Evolutionary conservation across 2,888 invertebrate genomes (phyloP).

Genomic region (Ashinkailepas kermadecensis): DNA sequence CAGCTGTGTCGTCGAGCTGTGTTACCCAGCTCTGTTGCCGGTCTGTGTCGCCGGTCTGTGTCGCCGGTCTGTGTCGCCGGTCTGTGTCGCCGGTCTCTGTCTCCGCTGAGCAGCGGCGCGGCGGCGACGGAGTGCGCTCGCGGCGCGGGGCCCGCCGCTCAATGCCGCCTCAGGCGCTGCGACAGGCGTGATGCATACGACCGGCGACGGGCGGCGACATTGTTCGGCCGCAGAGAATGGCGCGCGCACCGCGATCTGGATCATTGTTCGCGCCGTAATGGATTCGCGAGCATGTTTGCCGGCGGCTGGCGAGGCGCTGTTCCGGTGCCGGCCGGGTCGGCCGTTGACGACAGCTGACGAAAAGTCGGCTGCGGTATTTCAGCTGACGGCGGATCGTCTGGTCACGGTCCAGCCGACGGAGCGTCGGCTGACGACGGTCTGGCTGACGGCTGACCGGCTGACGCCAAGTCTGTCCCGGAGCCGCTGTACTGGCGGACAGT

Average conservation of each 20-base stretch:
- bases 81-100: too few relatives aligned
- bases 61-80: too few relatives aligned
- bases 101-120: too few relatives aligned
- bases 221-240: background rate
- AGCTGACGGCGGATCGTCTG: too few relatives aligned
- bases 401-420: too few relatives aligned
- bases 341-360: background rate
- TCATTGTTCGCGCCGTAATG: conserved; percentile 15
- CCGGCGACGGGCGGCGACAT: background rate
- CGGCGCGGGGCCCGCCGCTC: too few relatives aligned
- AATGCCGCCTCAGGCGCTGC: background rate
- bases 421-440: background rate
- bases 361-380: background rate
- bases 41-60: too few relatives aligned
- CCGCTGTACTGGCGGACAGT: background rate
- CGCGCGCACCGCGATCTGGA: background rate
- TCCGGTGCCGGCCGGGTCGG: background rate
- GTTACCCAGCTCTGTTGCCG: too few relatives aligned
- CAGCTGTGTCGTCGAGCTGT: too few relatives aligned
- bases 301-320: background rate
- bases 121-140: too few relatives aligned
- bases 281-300: background rate
- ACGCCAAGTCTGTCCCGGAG: background rate
- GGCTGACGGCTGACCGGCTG: background rate
- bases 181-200: background rate